A percentile compares a stretch with the other conserved stretches of the same genome.
Evolutionary conservation across 2,888 invertebrate species (phyloP).

Genomic region (Parnassius orleans): DNA sequence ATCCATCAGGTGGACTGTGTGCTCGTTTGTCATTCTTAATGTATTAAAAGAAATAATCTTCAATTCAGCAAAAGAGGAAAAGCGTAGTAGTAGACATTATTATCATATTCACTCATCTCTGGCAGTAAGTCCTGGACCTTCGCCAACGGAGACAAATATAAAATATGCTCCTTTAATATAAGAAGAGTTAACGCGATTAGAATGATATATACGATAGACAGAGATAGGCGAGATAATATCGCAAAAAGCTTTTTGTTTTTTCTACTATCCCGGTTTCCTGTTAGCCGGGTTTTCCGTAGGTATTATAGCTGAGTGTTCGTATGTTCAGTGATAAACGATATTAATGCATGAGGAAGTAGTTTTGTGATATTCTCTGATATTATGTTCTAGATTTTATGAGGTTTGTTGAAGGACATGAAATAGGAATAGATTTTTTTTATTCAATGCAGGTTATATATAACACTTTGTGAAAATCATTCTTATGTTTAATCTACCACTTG

Average conservation of each 20-base stretch:
- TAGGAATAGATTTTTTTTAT: not conserved
- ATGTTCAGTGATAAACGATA: slow-evolving; percentile 21
- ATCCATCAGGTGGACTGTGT: no score
- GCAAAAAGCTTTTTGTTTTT: slow-evolving; percentile 33
- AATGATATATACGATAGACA: slow-evolving; percentile 47
- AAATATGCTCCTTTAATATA: slow-evolving; percentile 55
- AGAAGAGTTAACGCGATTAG: slow-evolving; percentile 51
- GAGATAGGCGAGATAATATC: slow-evolving; percentile 29
- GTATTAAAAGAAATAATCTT: not conserved
- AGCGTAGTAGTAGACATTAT: slow-evolving; percentile 24
- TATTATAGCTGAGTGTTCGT: slow-evolving; percentile 16
- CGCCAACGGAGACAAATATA: slow-evolving; percentile 44
- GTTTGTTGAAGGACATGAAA: not conserved
- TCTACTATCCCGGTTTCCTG: slow-evolving; percentile 27
- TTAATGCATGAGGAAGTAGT: slow-evolving; percentile 8
- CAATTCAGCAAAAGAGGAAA: not conserved
- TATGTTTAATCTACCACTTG: no score
- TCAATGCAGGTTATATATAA: no score
- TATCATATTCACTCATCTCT: slow-evolving; percentile 41
- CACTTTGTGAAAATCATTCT: no score
- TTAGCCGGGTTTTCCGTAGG: slow-evolving; percentile 29
- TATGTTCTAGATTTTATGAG: not conserved
- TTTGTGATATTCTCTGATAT: not conserved
- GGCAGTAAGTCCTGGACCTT: slow-evolving; percentile 39
- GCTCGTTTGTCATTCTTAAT: no score